A percentile compares a stretch with the other conserved stretches of the same genome.
phyloP scores from a whole-genome alignment of 1,140 invertebrate genomes.

The Xylocopa sonorina region DNA sequence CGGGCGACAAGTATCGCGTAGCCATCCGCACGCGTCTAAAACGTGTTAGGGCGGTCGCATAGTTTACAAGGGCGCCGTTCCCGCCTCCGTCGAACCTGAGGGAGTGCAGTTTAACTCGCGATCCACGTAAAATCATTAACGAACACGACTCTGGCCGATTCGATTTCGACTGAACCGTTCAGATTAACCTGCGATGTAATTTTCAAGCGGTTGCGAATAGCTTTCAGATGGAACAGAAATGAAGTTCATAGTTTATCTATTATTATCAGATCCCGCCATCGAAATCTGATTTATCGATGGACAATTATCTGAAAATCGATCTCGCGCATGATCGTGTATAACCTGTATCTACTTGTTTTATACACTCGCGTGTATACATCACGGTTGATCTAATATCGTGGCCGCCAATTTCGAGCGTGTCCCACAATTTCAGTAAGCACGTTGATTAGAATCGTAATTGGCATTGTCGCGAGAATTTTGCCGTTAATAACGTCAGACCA shows the following conservation, averaged over 20 bases:
- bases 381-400: conserved; percentile 9
- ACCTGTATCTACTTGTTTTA: neutral
- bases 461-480: neutral
- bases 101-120: neutral
- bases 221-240: too few relatives aligned
- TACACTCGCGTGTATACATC: neutral
- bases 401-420: neutral
- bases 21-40: neutral
- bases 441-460: conserved; percentile 4
- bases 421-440: conserved; percentile 19
- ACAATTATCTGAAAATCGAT: conserved; percentile 21
- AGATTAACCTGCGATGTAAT: neutral
- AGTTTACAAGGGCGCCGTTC: neutral
- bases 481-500: neutral
- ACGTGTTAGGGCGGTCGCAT: neutral
- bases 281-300: neutral
- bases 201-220: neutral
- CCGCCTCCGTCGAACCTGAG: too few relatives aligned
- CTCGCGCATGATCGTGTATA: too few relatives aligned
- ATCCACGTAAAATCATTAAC: neutral
- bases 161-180: too few relatives aligned
- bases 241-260: too few relatives aligned
- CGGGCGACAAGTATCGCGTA: conserved; percentile 4
- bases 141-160: too few relatives aligned
- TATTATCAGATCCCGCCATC: neutral